Base-by-base conservation (phyloP, 2,888 invertebrate genomes). In the Drosophila nigritarsus region DNA sequence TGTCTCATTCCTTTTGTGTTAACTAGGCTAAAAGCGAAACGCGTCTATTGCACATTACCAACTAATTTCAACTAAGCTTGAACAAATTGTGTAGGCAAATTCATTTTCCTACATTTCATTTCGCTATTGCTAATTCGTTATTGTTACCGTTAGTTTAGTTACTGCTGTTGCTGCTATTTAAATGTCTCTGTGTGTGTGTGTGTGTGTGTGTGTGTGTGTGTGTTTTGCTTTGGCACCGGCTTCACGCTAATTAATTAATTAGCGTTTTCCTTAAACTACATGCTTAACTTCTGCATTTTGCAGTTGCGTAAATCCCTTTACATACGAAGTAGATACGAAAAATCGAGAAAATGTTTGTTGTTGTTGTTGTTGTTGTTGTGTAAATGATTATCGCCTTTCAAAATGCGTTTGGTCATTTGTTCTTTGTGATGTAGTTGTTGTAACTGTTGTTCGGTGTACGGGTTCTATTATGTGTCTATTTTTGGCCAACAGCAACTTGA, bases 331-430 rank as follows among this genome's bases (percentile, higher is more conserved):
- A n/a, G 11, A 38, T 59, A 53, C 40, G 51, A 29, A 58, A 50
- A 58, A 55, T 49, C 36, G 51, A 63, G 65, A 58, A 69, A 63
- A 42, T 11, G 13, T 20, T 32, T 15, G 9, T 60, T 54, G 53
- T 82, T 53, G 48, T 69, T 34, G 56, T 32, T 15, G 11, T 60
- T 54, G 55, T 79, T 53, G 48, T 69, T 34, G 56, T 76, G 86
- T 87, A 86, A 87, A 80, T 86, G 85, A 86, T 89, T 89, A 89
- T 87, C 85, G 85, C 82, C 75, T 75, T 75, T 58, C 53, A 70
- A 75, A 83, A 83, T 88, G 89, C 83, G 81, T 88, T 88, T 85
- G 85, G 87, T 89, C 84, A 81, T 70, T 75, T 73, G 65, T 73
- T 76, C n/a, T 65, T 66, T 72, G 49, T 83, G 70, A 56, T 83